These are phyloP conservation scores for Adelphocoris suturalis DNA, from an alignment of 2,888 invertebrate genomes.

Conservation along the genomic window DNA sequence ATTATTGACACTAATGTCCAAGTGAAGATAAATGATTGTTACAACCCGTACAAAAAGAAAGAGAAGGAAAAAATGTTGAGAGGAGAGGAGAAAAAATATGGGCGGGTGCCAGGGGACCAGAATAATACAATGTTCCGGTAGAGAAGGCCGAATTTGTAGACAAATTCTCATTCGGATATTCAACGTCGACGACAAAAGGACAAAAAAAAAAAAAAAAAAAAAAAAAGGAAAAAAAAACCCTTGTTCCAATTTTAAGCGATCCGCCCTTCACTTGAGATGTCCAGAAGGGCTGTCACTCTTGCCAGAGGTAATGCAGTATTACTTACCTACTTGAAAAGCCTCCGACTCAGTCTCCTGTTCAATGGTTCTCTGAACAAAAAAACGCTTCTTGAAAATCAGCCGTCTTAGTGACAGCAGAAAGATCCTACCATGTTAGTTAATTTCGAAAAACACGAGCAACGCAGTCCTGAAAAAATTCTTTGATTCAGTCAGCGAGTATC, in stretches of 20 bases:
- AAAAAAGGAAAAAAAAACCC: too few relatives aligned
- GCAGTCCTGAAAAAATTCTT: too few relatives aligned
- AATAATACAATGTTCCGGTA: constrained; percentile 7
- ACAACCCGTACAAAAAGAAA: constrained; percentile 32
- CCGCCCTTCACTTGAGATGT: neutral
- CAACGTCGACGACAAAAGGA: neutral
- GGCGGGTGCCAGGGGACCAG: neutral
- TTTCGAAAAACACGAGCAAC: too few relatives aligned
- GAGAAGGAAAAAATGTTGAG: neutral
- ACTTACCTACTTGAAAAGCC: neutral
- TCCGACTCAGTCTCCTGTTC: neutral
- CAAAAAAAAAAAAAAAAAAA: neutral
- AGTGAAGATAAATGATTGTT: constrained; percentile 61
- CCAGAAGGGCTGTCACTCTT: neutral
- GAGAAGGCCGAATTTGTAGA: constrained; percentile 21
- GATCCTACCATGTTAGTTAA: too few relatives aligned
- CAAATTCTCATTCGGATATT: constrained; percentile 4
- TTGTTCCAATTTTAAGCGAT: neutral
- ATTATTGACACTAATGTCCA: constrained; percentile 59
- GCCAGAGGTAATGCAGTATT: neutral
- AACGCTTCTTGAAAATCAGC: neutral
- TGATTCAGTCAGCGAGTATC: too few relatives aligned
- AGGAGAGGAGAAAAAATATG: neutral
- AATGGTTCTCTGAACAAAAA: neutral
- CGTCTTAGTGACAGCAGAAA: too few relatives aligned